Evolutionary conservation across 1,140 invertebrate genomes (phyloP).

Genomic region (Amphibalanus amphitrite): DNA sequence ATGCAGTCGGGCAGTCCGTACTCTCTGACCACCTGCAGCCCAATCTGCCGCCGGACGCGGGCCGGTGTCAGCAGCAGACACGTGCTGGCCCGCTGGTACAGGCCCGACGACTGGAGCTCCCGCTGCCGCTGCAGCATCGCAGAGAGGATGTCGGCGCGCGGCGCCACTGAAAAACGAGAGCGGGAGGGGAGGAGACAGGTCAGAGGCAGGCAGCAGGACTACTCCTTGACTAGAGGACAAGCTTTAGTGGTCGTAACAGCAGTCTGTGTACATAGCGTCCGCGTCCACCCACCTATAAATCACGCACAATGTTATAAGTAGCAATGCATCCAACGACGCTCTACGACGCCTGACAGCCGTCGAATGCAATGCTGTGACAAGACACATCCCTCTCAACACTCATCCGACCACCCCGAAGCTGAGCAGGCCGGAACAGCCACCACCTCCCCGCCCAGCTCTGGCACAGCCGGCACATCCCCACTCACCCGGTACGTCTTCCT

Average conservation of each 20-base stretch:
- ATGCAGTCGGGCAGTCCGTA: conserved; percentile 84
- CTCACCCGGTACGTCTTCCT: conserved; percentile 33
- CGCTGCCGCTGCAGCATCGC: conserved; percentile 71
- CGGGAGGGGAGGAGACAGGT: neutral
- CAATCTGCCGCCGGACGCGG: conserved; percentile 59
- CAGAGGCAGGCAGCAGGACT: too few species aligned
- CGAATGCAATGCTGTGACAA: too few species aligned
- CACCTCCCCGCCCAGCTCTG: neutral
- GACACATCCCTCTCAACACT: too few species aligned
- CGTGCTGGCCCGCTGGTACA: conserved; percentile 53
- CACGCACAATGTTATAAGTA: too few species aligned
- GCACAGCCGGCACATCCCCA: conserved; percentile 22
- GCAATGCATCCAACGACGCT: too few species aligned
- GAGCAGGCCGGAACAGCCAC: neutral
- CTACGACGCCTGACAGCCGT: too few species aligned
- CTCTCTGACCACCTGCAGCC: conserved; percentile 74
- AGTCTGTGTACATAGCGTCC: neutral
- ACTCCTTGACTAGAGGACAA: too few species aligned
- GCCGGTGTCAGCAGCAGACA: conserved; percentile 54
- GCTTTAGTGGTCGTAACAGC: too few species aligned
- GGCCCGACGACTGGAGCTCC: conserved; percentile 59
- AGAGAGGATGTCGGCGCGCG: conserved; percentile 49
- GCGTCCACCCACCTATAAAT: neutral
- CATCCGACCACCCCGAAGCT: too few species aligned
- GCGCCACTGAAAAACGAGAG: conserved; percentile 28